A percentile compares a stretch with the other conserved stretches of the same genome.
Conservation (phyloP, 2,797 vertebrate species). For the Mormyrus hasselquistii region DNA sequence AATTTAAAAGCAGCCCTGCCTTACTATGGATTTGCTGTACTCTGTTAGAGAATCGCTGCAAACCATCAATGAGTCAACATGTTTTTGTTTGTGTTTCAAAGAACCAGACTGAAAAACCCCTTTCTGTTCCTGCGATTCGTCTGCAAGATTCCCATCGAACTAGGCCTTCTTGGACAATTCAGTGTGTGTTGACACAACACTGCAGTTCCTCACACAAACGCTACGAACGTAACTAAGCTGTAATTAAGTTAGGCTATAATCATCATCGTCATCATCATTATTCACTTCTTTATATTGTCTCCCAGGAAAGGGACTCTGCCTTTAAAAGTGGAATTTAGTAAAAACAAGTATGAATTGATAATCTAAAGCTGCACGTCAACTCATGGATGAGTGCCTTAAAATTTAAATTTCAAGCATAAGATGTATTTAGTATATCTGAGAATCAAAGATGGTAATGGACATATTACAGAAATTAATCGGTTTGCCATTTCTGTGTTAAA, state of each 20-base stretch:
- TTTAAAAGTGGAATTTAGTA: background rate
- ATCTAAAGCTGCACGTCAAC: background rate
- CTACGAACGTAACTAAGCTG: background rate
- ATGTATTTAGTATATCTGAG: background rate
- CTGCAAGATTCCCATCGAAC: background rate
- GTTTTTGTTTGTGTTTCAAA: background rate
- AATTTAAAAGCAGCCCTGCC: background rate
- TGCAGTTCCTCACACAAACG: background rate
- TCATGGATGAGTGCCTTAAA: background rate
- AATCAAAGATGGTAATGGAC: background rate
- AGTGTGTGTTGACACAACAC: background rate
- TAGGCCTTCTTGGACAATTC: background rate
- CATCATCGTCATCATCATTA: background rate
- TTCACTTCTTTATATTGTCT: background rate
- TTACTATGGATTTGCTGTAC: background rate
- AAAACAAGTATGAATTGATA: background rate
- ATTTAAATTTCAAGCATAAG: background rate
- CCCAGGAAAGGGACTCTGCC: background rate
- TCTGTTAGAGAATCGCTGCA: background rate
- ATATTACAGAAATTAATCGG: background rate
- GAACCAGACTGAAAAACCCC: background rate
- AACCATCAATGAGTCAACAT: constrained; percentile 3
- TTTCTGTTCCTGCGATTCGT: background rate
- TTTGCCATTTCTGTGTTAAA: constrained; percentile 3
- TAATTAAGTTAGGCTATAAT: background rate